Evolutionary conservation across 2,113 vertebrate species (phyloP).

Genomic region (Toxotes jaculatrix): DNA sequence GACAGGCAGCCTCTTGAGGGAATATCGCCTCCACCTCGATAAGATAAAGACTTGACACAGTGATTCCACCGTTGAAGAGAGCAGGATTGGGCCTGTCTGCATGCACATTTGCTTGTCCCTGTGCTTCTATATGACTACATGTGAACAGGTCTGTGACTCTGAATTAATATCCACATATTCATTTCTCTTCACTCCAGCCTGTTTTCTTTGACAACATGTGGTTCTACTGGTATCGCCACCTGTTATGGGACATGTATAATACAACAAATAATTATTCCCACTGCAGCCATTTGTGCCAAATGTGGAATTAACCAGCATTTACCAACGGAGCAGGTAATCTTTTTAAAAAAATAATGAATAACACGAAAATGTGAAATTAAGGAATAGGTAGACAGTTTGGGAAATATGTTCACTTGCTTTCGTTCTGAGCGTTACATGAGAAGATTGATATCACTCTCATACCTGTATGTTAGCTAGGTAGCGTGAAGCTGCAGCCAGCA

Average conservation of each 20-base stretch:
- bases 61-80: conserved; percentile 52
- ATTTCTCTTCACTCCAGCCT: conserved; percentile 10
- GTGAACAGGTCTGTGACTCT: conserved; percentile 23
- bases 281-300: neutral
- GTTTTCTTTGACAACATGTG: conserved; percentile 19
- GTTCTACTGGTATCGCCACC: neutral
- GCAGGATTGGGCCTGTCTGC: neutral
- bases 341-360: neutral
- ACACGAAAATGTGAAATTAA: neutral
- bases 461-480: neutral
- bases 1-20: conserved; percentile 73
- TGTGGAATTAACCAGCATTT: neutral
- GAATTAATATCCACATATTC: conserved; percentile 40
- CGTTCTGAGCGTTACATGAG: neutral
- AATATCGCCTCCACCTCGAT: conserved; percentile 68
- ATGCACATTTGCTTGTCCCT: neutral
- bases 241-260: conserved; percentile 12
- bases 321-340: neutral
- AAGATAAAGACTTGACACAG: conserved; percentile 75
- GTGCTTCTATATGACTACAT: neutral
- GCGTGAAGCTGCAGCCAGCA: neutral
- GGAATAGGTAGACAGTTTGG: neutral
- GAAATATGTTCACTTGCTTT: neutral
- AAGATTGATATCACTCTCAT: neutral
- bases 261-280: conserved; percentile 2